Evolutionary conservation across 2,797 vertebrate genomes (phyloP).

Genomic region (Urocyon cinereoargenteus): DNA sequence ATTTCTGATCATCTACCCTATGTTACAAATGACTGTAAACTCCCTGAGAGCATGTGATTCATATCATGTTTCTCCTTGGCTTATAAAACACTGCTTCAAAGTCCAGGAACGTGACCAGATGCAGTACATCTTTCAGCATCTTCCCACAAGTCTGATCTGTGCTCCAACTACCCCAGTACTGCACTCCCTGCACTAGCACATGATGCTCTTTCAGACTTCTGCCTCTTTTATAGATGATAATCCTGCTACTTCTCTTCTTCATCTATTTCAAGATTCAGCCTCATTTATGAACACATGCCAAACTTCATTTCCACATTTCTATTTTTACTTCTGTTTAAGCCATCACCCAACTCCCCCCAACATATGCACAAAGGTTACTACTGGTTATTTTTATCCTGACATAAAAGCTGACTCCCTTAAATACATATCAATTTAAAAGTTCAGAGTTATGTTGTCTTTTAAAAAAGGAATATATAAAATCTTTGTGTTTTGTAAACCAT

Average conservation of each 20-base stretch:
- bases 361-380: not conserved
- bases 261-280: not conserved
- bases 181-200: not conserved
- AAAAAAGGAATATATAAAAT: slow-evolving; percentile 31
- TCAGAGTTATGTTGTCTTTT: not conserved
- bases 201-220: not conserved
- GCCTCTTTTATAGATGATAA: not conserved
- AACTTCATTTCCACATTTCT: slow-evolving; percentile 17
- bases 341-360: not conserved
- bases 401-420: slow-evolving; percentile 23
- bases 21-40: not conserved
- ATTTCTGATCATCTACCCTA: not conserved
- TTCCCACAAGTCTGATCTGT: not conserved
- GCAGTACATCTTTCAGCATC: not conserved
- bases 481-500: slow-evolving; percentile 15
- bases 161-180: no score
- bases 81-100: not conserved
- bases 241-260: not conserved
- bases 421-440: slow-evolving; percentile 27
- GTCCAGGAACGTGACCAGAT: not conserved
- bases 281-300: slow-evolving; percentile 10
- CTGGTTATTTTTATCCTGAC: slow-evolving; percentile 51
- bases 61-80: not conserved
- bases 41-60: not conserved
- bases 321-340: slow-evolving; percentile 55